Base-by-base conservation (phyloP, 2,888 invertebrate genomes). In the Fragum sueziense region DNA sequence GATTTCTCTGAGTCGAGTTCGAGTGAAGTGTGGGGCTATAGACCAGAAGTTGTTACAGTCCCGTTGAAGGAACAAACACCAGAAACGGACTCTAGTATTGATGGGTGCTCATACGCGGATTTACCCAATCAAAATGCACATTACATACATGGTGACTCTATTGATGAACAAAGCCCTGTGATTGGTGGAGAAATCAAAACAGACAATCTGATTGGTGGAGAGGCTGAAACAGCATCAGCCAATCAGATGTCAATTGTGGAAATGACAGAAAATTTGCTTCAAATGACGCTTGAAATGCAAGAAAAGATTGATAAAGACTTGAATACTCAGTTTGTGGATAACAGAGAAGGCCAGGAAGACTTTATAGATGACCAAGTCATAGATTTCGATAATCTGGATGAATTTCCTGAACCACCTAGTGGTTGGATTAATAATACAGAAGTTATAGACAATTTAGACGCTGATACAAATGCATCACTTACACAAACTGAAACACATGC, bases 241-340 rank as follows among this genome's bases (percentile, higher is more conserved):
- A 80, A 79, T 70, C 79, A 81, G n/a, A 81, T 83, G 22, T 86
- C 87, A 2, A 80, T 88, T 54, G 70, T 88, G 69, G 86, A 89
- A 80, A 88, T 89, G 87, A 86, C 89, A 25, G 88, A 89, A 70
- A 88, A 87, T 72, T 65, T 89, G 57, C 67, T 89, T 52, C 86
- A 89, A 73, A 86, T 89, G 87, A 88, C 88, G 9, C 76, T 84
- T 11, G 85, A 87, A 67, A 86, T 87, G 84, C 86, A 87, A 51
- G 70, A 74, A 25, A 75, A 54, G 51, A 34, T 79, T n/a, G 41
- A 65, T n/a, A 70, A 52, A 22, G 70, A 67, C 29, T 71, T 71
- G 20, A 37, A 59, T 71, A 59, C 71, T 71, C 71, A 59, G 25
- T n/a, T 22, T 33, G 6, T 59, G 11, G 22, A 11, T 6, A 29